Percentiles rank a stretch among this genome's conserved stretches.
These are phyloP conservation scores for Callocephalon fimbriatum DNA, from an alignment of 2,113 vertebrate genomes.

Conservation along the genomic window DNA sequence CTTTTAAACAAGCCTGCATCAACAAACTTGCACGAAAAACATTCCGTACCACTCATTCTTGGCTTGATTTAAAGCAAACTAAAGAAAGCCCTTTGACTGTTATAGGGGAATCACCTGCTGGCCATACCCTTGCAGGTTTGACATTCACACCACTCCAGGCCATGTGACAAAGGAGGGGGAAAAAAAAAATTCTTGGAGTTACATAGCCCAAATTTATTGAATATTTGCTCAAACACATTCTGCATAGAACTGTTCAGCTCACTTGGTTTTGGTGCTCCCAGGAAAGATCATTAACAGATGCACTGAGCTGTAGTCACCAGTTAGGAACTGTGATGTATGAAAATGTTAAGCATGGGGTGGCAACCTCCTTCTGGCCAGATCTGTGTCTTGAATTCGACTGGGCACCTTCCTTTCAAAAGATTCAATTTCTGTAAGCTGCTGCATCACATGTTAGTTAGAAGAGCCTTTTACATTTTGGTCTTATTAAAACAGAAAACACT, in stretches of 20 bases:
- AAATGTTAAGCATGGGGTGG: constrained; percentile 42
- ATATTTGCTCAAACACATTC: constrained; percentile 71
- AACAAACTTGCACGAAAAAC: neutral
- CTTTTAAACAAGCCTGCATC: neutral
- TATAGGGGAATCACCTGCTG: neutral
- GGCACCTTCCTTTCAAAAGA: constrained; percentile 41
- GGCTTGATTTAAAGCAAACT: neutral
- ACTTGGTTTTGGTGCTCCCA: constrained; percentile 41
- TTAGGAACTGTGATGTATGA: constrained; percentile 37
- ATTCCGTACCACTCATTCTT: neutral
- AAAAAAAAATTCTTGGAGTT: constrained; percentile 40
- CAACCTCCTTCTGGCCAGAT: constrained; percentile 10
- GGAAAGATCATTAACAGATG: constrained; percentile 38
- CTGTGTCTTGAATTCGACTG: constrained; percentile 40
- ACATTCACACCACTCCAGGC: constrained; percentile 7
- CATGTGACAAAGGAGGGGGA: constrained; percentile 24
- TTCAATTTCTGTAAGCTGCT: constrained; percentile 20
- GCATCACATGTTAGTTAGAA: constrained; percentile 50
- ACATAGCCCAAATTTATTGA: constrained; percentile 81
- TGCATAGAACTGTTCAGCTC: constrained; percentile 49
- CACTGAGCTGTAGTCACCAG: constrained; percentile 41
- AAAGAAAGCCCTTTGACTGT: neutral
- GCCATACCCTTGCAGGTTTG: neutral
- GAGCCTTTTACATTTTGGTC: constrained; percentile 63
- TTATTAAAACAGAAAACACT: constrained; percentile 72